These are phyloP conservation scores for Hoplodrina ambigua DNA, from an alignment of 2,888 invertebrate genomes.

Conservation along the genomic window DNA sequence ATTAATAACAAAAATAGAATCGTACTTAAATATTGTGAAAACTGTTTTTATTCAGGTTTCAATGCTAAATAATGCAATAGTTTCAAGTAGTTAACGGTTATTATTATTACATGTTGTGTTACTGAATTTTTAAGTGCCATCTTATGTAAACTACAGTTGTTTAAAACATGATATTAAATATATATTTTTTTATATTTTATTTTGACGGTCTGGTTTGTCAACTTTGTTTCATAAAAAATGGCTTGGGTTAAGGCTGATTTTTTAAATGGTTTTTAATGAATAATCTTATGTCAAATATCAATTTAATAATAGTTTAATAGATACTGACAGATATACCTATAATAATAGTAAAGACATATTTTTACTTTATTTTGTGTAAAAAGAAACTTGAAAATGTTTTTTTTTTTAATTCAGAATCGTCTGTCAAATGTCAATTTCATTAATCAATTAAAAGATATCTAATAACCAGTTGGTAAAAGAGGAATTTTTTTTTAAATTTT, in stretches of 20 bases:
- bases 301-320: no score
- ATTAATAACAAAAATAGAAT: conserved; percentile 18
- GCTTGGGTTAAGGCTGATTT: not conserved
- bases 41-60: conserved; percentile 15
- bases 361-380: no score
- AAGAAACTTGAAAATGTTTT: no score
- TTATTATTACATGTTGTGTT: conserved; percentile 5
- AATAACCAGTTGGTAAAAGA: no score
- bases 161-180: conserved; percentile 47
- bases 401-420: not conserved
- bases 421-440: no score
- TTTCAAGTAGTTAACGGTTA: conserved; percentile 8
- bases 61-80: conserved; percentile 32
- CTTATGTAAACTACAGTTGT: conserved; percentile 38
- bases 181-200: conserved; percentile 15
- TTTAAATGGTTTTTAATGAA: no score
- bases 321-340: no score
- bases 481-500: no score
- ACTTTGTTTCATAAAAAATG: conserved; percentile 7
- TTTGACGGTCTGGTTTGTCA: not conserved
- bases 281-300: not conserved
- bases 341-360: no score
- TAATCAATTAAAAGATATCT: no score
- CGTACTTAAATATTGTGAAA: conserved; percentile 8
- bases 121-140: conserved; percentile 50